These are phyloP conservation scores for Gnathonemus longibarbis DNA, from an alignment of 2,113 vertebrate species.

Conservation along the genomic window DNA sequence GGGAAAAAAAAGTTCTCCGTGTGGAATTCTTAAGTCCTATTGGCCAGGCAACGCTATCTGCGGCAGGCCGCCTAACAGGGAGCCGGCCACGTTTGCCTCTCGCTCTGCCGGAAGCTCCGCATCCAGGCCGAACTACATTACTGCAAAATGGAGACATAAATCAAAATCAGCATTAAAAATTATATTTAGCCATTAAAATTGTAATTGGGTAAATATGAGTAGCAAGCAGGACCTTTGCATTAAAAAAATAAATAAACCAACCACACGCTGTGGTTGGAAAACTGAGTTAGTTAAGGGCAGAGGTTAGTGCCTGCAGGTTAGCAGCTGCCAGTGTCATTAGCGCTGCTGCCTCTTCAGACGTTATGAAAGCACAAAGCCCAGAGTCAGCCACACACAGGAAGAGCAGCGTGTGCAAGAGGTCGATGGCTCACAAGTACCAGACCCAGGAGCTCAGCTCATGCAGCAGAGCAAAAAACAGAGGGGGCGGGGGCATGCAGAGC, in stretches of 20 bases:
- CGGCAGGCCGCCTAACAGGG: conserved; percentile 52
- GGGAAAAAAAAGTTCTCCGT: conserved; percentile 33
- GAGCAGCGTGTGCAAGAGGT: conserved; percentile 55
- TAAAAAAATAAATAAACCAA: conserved; percentile 37
- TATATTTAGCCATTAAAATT: conserved; percentile 25
- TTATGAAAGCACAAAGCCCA: conserved; percentile 18
- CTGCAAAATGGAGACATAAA: conserved; percentile 78
- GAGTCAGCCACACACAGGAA: background rate
- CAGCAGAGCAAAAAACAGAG: conserved; percentile 21
- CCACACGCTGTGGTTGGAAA: conserved; percentile 19
- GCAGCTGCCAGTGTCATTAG: conserved; percentile 10
- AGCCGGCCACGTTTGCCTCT: conserved; percentile 62
- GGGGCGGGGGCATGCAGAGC: conserved; percentile 29
- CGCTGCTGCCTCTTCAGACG: background rate
- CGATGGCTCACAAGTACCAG: conserved; percentile 60
- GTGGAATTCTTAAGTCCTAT: conserved; percentile 58
- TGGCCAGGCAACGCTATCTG: conserved; percentile 56
- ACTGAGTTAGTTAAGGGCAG: conserved; percentile 24
- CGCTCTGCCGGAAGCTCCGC: conserved; percentile 53
- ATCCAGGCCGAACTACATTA: conserved; percentile 75
- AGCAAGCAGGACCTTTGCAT: conserved; percentile 19
- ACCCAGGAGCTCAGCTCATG: conserved; percentile 44
- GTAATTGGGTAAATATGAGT: background rate
- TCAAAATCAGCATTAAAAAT: conserved; percentile 54
- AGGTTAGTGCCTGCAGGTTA: conserved; percentile 47